Evolutionary conservation across 2,888 invertebrate genomes (phyloP), one percentile per base, ranked within the genome.

Genomic region (Nephrotoma flavescens): DNA sequence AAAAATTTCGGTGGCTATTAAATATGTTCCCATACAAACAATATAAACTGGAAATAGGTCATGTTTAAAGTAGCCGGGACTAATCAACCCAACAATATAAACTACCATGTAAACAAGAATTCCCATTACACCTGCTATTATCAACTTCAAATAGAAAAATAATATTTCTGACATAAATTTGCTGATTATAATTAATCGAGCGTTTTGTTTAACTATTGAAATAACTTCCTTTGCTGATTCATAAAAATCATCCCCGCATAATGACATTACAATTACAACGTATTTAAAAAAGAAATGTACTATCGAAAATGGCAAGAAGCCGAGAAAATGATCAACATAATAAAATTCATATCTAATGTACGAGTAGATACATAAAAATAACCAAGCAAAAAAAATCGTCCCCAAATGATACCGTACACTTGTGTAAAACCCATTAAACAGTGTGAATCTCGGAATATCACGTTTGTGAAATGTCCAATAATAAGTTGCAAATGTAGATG

Each of bases 251-350:
- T 84, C 84, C 0, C 84, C 84, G 42, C 84, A 42, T n/a, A 84
- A 15, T 84, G 84, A 41, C 41, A 42, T 42, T n/a, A 84, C 41
- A 84, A 84, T 84, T 4, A 84, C n/a, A 42, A 84, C 15, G 15
- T 84, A 84, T 84, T 84, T 84, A n/a, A 84, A 84, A 42, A 84
- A 84, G 15, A 84, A 84, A 84, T 84, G 84, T 42, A 84, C 12
- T 84, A 84, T 42, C 2, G 84, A 84, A 42, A 84, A 84, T 42
- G 84, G 84, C 9, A 84, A 6, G 6, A 84, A n/a, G 84, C 42
- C 15, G 6, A 84, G 42, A 0, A 42, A 4, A 7, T 2, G 3
- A 84, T 84, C 42, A 7, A 84, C 42, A 9, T n/a, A 0, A 4
- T 42, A 2, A 42, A 84, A 42, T 42, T 41, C 42, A 42, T 42